Base-by-base conservation (phyloP, 2,888 invertebrate genomes). In the Dryococelus australis region DNA sequence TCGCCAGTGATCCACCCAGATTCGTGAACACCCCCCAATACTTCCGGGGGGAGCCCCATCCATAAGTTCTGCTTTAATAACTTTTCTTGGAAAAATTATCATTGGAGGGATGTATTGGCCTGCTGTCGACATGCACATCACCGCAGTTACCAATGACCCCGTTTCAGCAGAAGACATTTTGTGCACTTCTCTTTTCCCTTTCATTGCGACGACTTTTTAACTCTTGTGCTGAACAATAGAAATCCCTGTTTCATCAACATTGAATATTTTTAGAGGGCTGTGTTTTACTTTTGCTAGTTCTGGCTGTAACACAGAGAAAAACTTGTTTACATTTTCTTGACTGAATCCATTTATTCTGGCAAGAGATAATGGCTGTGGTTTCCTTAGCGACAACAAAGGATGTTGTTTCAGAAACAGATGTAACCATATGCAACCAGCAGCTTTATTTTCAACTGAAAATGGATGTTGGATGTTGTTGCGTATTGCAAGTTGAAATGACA, bases 391-490 rank as follows among this genome's bases (percentile, higher is more conserved):
- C 24, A 65, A 65, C 65, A 12, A 16, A 9, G 65, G 65, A 65
- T 65, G 65, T 65, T 16, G 65, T 65, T 65, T 65, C 65, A 65
- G 65, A 16, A 65, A 65, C 65, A 65, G 65, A 65, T 16, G 65
- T 65, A 65, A 65, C 65, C 65, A 65, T 65, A 12, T 65, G 65
- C 65, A 24, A 65, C 65, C 65, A 65, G 65, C 65, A 65, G 65
- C 8, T 65, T 65, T 65, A 13, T 65, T 9, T 65, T 65, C 65
- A 65, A 65, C 65, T 65, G 65, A 65, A 65, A 65, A 16, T 12
- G 65, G 65, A 65, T 65, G 65, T 65, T 65, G 65, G 16, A 65
- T 20, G n/a, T n/a, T n/a, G n/a, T n/a, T n/a, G n/a, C n/a, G n/a
- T n/a, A n/a, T n/a, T n/a, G n/a, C n/a, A n/a, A 65, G 65, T 65